Evolutionary conservation across 2,113 vertebrate species (phyloP), one percentile per base, ranked within the genome.

Genomic region (Aramus guarauna): DNA sequence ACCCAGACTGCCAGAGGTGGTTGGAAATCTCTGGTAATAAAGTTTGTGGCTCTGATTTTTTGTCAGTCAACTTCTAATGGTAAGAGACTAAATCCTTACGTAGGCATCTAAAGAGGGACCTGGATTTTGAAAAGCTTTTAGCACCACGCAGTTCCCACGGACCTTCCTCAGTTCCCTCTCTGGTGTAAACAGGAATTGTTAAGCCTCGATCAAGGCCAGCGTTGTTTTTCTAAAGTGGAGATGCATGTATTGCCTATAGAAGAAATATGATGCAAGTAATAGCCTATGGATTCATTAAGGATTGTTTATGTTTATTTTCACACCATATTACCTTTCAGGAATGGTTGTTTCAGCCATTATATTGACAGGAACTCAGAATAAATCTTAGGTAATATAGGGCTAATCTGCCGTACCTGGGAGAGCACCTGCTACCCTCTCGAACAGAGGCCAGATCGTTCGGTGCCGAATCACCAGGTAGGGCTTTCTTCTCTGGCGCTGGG

Each of bases 231-330:
- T 55, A 6, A 76, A 62, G 29, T 76, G n/a, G 78, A 91, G 90
- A 83, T 71, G 63, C 85, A 63, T 90, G 74, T 83, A 41, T 83
- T 85, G 90, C 84, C 95, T 83, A 10, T n/a, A 52, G 84, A 90
- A 93, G 96, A 97, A 94, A 90, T 94, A 94, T 30, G 84, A 39
- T 73, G 59, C 89, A 80, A 56, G 78, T 71, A 92, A 95, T 94
- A 95, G 93, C 84, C 94, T 83, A 60, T 91, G 89, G 89, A 85
- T 95, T 95, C 94, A 96, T 96, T 96, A 96, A 76, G 93, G 84
- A 53, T 90, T 90, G 84, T 88, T 97, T 94, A 95, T 88, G 89
- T 85, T 96, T 93, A 93, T 96, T 95, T 95, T 90, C 92, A 75
- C 86, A 73, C 87, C 23, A 0, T 95, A 79, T 91, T 91, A 68